Evolutionary conservation across 2,113 vertebrate species (phyloP).

Genomic region (Acrocephalus kingi): DNA sequence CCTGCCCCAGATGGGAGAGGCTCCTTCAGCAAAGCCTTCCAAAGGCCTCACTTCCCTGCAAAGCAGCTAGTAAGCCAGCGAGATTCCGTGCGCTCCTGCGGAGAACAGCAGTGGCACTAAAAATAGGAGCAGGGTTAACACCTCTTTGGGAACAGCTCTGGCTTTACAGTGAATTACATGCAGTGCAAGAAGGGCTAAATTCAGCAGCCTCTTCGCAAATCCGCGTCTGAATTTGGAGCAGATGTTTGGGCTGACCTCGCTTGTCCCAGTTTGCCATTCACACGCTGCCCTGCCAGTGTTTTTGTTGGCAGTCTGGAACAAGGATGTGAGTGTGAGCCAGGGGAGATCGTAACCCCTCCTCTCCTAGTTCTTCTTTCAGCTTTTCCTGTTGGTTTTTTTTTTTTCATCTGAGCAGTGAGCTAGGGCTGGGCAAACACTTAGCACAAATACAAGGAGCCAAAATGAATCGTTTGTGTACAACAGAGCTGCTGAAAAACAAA

Average conservation of each 20-base stretch:
- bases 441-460: not conserved
- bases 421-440: not conserved
- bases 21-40: not conserved
- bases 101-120: not conserved
- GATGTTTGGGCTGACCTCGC: slow-evolving; percentile 26
- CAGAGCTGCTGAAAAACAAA: not conserved
- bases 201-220: not conserved
- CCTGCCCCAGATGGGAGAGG: not conserved
- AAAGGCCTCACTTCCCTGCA: not conserved
- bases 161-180: not conserved
- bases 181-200: not conserved
- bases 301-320: not conserved
- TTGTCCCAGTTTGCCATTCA: not conserved
- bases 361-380: not conserved
- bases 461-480: not conserved
- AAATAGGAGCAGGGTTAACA: not conserved
- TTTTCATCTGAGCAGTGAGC: not conserved
- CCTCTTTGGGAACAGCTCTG: not conserved
- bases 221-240: not conserved
- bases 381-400: not conserved
- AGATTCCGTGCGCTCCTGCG: not conserved
- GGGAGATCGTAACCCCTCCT: not conserved
- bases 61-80: accelerated
- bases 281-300: not conserved
- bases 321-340: not conserved